Conservation (phyloP, 2,113 vertebrate genomes). For the Triplophysa siluroides region DNA sequence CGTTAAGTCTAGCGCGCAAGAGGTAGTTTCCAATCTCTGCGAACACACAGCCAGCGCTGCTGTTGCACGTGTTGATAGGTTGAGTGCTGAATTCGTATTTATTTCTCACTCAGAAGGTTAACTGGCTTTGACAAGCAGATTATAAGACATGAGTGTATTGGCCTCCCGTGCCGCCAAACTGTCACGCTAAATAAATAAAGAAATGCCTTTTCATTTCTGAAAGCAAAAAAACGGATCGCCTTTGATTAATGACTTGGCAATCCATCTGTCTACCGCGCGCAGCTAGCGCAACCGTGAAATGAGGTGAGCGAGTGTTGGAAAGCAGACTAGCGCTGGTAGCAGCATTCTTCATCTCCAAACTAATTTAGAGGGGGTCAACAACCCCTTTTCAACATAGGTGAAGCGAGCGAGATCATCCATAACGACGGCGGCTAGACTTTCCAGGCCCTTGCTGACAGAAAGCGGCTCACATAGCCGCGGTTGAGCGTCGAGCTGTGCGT, state of each 20-base stretch:
- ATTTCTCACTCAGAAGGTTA: conserved; percentile 47
- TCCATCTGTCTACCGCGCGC: conserved; percentile 55
- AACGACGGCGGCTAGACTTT: conserved; percentile 57
- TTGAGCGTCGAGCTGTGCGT: conserved; percentile 32
- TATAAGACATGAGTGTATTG: conserved; percentile 57
- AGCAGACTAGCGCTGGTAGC: conserved; percentile 37
- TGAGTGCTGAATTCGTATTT: conserved; percentile 46
- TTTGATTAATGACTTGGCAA: conserved; percentile 65
- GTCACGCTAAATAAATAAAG: conserved; percentile 62
- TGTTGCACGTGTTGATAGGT: conserved; percentile 48
- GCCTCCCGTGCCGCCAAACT: conserved; percentile 53
- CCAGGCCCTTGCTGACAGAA: conserved; percentile 55
- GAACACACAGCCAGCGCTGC: conserved; percentile 4
- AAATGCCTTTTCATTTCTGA: conserved; percentile 57
- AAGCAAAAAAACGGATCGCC: conserved; percentile 49
- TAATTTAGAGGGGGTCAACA: conserved; percentile 56
- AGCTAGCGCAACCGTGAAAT: conserved; percentile 51
- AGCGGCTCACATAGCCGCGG: conserved; percentile 53
- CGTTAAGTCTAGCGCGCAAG: neutral
- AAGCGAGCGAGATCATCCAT: conserved; percentile 60
- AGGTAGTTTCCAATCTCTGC: conserved; percentile 4
- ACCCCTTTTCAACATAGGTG: conserved; percentile 55
- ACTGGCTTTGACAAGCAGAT: conserved; percentile 65
- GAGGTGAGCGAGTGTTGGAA: conserved; percentile 45
- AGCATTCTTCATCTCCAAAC: conserved; percentile 55